Conservation (phyloP, 2,888 invertebrate species). For the Hirtodrosophila duncani region DNA sequence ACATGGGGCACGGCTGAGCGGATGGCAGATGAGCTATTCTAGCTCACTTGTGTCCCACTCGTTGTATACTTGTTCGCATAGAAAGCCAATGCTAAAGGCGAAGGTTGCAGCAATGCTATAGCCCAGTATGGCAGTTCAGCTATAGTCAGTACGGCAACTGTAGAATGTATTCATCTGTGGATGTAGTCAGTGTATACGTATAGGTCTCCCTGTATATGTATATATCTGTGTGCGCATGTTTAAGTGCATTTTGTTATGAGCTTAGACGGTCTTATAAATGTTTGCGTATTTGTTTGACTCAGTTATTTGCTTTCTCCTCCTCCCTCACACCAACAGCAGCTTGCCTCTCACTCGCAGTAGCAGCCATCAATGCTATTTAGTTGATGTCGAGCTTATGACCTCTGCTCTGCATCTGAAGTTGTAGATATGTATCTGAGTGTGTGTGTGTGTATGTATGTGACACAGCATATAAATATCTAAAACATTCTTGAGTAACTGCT, state of each 20-base stretch:
- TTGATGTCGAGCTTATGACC: conserved; percentile 56
- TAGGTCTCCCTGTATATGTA: neutral
- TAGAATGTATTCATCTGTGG: neutral
- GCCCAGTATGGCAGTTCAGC: no score
- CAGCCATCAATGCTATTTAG: conserved; percentile 51
- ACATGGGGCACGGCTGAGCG: conserved; percentile 44
- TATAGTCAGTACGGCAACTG: no score
- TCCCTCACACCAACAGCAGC: conserved; percentile 25
- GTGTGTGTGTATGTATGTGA: conserved; percentile 21
- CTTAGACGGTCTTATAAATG: conserved; percentile 69
- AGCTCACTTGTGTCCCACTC: conserved; percentile 10
- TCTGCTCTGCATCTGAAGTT: conserved; percentile 25
- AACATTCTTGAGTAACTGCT: conserved; percentile 72
- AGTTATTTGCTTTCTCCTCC: conserved; percentile 39
- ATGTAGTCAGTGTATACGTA: conserved; percentile 8
- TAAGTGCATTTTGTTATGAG: conserved; percentile 71
- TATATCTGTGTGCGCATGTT: conserved; percentile 39
- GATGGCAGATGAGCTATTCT: conserved; percentile 47
- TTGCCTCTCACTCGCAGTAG: conserved; percentile 20
- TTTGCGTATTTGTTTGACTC: conserved; percentile 66
- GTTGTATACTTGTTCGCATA: conserved; percentile 22
- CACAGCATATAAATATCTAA: conserved; percentile 69
- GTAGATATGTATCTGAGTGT: conserved; percentile 12
- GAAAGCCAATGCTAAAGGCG: no score
- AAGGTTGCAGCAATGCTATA: no score